Base-by-base conservation (phyloP, 1,140 invertebrate genomes). In the Zophobas morio region DNA sequence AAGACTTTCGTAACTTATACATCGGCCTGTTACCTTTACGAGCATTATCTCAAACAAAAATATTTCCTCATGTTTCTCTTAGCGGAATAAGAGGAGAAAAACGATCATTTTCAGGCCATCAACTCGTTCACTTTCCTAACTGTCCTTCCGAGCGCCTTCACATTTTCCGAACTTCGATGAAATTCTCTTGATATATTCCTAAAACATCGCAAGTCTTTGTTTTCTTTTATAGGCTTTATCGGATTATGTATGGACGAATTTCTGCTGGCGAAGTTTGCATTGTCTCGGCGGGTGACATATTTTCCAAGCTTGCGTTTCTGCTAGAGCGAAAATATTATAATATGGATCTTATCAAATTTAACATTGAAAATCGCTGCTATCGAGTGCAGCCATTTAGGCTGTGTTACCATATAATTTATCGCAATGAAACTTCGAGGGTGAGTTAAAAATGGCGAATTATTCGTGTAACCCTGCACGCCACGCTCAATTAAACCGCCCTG, bases 1-100 rank as follows among this genome's bases (percentile, higher is more conserved):
- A 66, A 57, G 42, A 66, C 6, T 40, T 63, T 63, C 40, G 2
- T 1, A 63, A 63, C 57, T 66, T 57, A 35, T 53, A 53, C 20
- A 53, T 35, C 35, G 54, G 33, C 32, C 35, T 34, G 54, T 34
- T 57, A 57, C 54, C 34, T 57, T 66, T n/a, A 66, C 3, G 60
- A 42, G 42, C 32, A 46, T 66, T 66, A 66, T 47, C 36, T 66
- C 8, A 33, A 66, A 39, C 60, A 66, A 46, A 66, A 66, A 66
- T 66, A 66, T 66, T 66, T 66, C 42, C 39, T 20, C 57, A 35
- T n/a, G 39, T 42, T 57, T 35, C 32, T 35, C 39, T 20, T 51
- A n/a, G n/a, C 4, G 49, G n/a, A 51, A 51, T 51, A 51, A 51
- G 49, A 39, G 37, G 6, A 66, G 35, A 42, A 66, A 66, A 57